A percentile compares a stretch with the other conserved stretches of the same genome.
These are phyloP conservation scores for Bombus superbus DNA, from an alignment of 1,140 invertebrate genomes.

Conservation along the genomic window DNA sequence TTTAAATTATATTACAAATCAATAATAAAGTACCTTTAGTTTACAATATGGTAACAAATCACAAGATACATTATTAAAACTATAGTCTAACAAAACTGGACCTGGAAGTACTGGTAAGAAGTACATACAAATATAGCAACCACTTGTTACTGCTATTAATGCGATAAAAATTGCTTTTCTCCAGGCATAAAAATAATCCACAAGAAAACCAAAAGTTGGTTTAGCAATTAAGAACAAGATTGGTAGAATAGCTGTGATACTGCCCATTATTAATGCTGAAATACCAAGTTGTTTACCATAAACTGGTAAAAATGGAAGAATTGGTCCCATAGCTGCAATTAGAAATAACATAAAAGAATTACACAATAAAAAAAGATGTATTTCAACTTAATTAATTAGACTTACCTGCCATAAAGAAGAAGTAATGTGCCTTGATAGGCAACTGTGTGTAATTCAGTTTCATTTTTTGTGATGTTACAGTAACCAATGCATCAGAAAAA, in stretches of 20 bases:
- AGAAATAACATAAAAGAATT: constrained; percentile 41
- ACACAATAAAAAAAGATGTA: background rate
- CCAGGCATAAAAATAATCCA: constrained; percentile 85
- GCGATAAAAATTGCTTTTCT: constrained; percentile 88
- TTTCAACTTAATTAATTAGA: constrained; percentile 39
- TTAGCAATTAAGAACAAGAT: constrained; percentile 89
- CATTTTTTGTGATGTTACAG: constrained; percentile 73
- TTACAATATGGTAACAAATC: constrained; percentile 69
- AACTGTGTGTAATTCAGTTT: constrained; percentile 87
- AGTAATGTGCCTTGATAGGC: constrained; percentile 91
- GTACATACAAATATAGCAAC: constrained; percentile 86
- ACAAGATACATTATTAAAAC: constrained; percentile 71
- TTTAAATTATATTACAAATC: background rate
- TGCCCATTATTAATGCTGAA: constrained; percentile 88
- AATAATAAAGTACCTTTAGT: constrained; percentile 43
- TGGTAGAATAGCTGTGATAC: constrained; percentile 87
- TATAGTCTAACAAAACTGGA: constrained; percentile 63
- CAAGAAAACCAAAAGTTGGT: constrained; percentile 88
- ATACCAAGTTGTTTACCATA: constrained; percentile 90
- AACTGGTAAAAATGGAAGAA: constrained; percentile 89
- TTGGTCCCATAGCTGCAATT: constrained; percentile 88
- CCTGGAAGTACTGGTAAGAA: constrained; percentile 84
- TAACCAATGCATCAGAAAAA: background rate
- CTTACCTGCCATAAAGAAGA: constrained; percentile 92
- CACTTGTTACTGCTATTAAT: constrained; percentile 85